Conservation (phyloP, 2,888 invertebrate species). For the Tineola bisselliella region DNA sequence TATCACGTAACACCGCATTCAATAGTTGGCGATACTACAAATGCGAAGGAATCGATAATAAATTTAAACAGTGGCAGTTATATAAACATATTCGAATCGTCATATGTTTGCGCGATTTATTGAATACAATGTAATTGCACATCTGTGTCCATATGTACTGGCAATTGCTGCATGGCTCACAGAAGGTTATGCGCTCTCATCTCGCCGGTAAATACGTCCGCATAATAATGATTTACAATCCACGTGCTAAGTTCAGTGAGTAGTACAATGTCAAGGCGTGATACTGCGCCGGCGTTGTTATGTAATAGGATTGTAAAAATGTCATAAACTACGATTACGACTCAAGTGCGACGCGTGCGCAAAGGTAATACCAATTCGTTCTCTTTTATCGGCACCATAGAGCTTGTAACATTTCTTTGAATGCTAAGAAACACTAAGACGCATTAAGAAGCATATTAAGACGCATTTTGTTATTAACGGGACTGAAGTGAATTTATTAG, state of each 20-base stretch:
- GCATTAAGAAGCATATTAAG: too few species aligned
- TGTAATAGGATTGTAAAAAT: slow-evolving; percentile 55
- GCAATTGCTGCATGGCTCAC: background rate
- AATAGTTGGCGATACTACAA: background rate
- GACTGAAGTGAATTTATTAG: background rate
- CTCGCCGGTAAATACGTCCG: background rate
- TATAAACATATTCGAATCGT: background rate
- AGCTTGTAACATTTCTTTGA: background rate
- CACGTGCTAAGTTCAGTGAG: slow-evolving; percentile 55
- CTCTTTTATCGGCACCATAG: background rate
- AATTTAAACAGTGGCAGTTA: background rate
- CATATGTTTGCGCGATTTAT: background rate
- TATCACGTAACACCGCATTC: background rate
- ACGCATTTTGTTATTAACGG: too few species aligned
- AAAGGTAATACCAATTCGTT: background rate
- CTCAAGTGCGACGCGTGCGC: slow-evolving; percentile 16
- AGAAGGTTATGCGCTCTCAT: background rate
- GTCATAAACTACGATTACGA: slow-evolving; percentile 48
- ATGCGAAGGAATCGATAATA: background rate
- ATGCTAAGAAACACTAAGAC: too few species aligned
- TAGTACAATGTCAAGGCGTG: slow-evolving; percentile 62
- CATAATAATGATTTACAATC: slow-evolving; percentile 40
- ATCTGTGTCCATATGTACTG: background rate
- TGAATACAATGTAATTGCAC: slow-evolving; percentile 7
- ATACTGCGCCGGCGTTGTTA: slow-evolving; percentile 34